These are phyloP conservation scores for Corythornis vintsioides DNA, from an alignment of 2,113 vertebrate genomes.

Conservation along the genomic window DNA sequence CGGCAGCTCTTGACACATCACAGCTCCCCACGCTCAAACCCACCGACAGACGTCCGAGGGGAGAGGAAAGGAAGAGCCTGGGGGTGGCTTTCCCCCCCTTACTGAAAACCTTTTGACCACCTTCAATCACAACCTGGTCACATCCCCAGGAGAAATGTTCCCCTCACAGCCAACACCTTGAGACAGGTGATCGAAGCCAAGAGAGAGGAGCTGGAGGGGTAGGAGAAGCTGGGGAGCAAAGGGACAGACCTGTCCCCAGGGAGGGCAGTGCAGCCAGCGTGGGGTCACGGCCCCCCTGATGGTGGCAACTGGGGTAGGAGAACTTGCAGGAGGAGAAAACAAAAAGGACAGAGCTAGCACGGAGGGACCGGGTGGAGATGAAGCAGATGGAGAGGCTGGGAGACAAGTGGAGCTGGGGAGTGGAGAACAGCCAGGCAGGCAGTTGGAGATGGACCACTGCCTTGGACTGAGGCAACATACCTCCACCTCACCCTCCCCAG, in stretches of 20 bases:
- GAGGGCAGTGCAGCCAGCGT: background rate
- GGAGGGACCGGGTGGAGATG: accelerated
- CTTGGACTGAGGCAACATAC: background rate
- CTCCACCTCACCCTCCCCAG: background rate
- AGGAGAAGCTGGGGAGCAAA: background rate
- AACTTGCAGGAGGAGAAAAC: background rate
- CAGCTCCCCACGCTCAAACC: background rate
- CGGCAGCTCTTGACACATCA: background rate
- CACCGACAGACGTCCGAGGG: background rate
- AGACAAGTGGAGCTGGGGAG: background rate
- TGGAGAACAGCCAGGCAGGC: background rate
- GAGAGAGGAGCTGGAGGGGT: background rate
- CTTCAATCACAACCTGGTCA: background rate
- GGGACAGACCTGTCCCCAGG: background rate
- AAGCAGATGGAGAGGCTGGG: background rate
- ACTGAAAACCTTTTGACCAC: background rate
- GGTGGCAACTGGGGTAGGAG: background rate
- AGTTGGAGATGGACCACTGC: background rate
- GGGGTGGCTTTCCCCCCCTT: accelerated
- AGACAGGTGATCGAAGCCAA: background rate
- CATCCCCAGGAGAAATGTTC: background rate
- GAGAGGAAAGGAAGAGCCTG: background rate
- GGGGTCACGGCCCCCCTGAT: accelerated
- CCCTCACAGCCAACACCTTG: background rate
- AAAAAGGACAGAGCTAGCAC: background rate